These are phyloP conservation scores for Hydrozoanthus gracilis DNA, from an alignment of 92 coral and sea anemone genomes.

Conservation along the genomic window DNA sequence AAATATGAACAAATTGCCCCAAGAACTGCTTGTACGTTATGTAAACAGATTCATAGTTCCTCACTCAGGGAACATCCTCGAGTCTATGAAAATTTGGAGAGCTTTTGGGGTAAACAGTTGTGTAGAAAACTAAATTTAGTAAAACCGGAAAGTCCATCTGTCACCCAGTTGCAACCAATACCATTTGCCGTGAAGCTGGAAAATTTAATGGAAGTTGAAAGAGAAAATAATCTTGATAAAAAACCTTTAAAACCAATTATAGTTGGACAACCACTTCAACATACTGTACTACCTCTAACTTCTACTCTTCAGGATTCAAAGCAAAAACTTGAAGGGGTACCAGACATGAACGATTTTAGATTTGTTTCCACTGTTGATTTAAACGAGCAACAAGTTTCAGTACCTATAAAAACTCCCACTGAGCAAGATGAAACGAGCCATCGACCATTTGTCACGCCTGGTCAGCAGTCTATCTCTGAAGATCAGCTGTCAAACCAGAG, in stretches of 20 bases:
- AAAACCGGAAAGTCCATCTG: not conserved
- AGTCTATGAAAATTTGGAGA: conserved; percentile 52
- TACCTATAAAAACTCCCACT: not conserved
- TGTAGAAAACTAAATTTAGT: conserved; percentile 55
- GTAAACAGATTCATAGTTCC: conserved; percentile 68
- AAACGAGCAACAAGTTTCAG: not conserved
- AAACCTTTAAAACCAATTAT: not conserved
- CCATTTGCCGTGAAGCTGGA: conserved; percentile 16
- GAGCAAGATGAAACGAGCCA: not conserved
- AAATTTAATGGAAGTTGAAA: not conserved
- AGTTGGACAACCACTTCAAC: not conserved
- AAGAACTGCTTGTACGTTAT: conserved; percentile 73
- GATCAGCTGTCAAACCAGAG: not conserved
- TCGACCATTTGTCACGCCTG: not conserved
- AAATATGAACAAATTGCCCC: conserved; percentile 59
- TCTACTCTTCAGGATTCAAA: not conserved
- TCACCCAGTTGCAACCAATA: not conserved
- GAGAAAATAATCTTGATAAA: not conserved
- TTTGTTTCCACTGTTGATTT: not conserved
- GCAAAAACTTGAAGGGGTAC: not conserved
- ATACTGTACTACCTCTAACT: not conserved
- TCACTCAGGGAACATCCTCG: conserved; percentile 58
- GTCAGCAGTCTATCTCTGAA: conserved; percentile 1
- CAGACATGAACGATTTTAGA: not conserved
- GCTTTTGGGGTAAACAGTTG: conserved; percentile 51